These are phyloP conservation scores for Rhabdophis nuchalis DNA, from an alignment of 2,797 vertebrate genomes.

Conservation along the genomic window DNA sequence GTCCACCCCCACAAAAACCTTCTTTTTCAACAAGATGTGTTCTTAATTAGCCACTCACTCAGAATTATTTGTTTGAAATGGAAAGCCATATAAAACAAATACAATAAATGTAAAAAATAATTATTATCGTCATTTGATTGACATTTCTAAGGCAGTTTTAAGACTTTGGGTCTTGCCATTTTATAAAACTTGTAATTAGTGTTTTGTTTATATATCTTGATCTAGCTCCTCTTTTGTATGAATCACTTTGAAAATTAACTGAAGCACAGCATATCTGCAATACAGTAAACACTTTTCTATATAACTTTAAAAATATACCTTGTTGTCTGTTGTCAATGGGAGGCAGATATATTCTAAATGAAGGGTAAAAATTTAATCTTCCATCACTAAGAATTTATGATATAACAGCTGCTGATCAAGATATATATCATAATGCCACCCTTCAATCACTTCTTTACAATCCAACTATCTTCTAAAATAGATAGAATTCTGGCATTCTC, in stretches of 20 bases:
- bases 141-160: background rate
- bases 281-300: background rate
- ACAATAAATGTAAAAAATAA: background rate
- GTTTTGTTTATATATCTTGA: background rate
- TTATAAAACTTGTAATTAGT: background rate
- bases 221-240: background rate
- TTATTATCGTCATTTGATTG: background rate
- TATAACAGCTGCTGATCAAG: background rate
- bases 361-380: background rate
- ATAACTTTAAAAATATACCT: background rate
- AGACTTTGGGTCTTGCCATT: background rate
- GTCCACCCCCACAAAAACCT: background rate
- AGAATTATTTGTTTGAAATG: background rate
- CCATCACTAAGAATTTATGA: background rate
- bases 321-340: background rate
- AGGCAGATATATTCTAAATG: accelerated
- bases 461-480: background rate
- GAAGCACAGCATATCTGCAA: background rate
- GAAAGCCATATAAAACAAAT: background rate
- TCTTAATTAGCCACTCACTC: background rate
- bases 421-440: background rate
- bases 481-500: background rate
- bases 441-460: background rate
- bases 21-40: background rate
- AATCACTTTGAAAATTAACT: background rate